Conservation (phyloP, 2,888 invertebrate genomes). For the Ditula angustiorana region DNA sequence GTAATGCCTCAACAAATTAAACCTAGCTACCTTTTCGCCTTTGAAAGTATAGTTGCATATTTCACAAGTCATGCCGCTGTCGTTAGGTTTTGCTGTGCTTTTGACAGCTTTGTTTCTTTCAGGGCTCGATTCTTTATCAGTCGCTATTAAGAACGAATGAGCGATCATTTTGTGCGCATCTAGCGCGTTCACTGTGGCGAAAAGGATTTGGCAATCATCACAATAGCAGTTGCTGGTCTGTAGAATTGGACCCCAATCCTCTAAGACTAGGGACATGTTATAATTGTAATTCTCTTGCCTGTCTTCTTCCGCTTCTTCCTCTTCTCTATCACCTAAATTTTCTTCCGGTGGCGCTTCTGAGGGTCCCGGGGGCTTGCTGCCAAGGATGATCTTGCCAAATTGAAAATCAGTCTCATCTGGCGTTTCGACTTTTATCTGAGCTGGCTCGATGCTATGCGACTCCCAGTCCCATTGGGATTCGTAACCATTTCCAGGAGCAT, state of each 20-base stretch:
- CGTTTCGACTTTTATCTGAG: slow-evolving; percentile 8
- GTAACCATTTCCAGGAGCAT: not conserved
- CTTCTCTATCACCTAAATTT: slow-evolving; percentile 25
- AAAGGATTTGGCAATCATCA: slow-evolving; percentile 54
- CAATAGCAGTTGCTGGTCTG: slow-evolving; percentile 54
- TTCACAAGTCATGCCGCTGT: slow-evolving; percentile 40
- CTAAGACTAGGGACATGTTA: slow-evolving; percentile 47
- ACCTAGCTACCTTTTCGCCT: not conserved
- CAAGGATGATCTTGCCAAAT: slow-evolving; percentile 51
- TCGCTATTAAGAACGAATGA: slow-evolving; percentile 60
- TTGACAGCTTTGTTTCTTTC: slow-evolving; percentile 44
- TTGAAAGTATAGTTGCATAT: slow-evolving; percentile 20
- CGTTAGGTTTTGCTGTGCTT: slow-evolving; percentile 42
- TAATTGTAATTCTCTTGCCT: slow-evolving; percentile 38
- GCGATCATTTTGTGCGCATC: slow-evolving; percentile 61
- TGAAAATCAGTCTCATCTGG: slow-evolving; percentile 15
- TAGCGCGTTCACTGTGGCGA: slow-evolving; percentile 59
- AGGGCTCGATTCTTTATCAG: slow-evolving; percentile 19
- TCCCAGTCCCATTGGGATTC: slow-evolving; percentile 13
- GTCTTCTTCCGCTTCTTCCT: not conserved
- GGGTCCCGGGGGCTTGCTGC: slow-evolving; percentile 45
- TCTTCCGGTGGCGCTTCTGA: too few relatives aligned
- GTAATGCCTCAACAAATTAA: slow-evolving; percentile 14
- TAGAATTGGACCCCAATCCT: slow-evolving; percentile 55
- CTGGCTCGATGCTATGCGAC: slow-evolving; percentile 4